phyloP scores from a whole-genome alignment of 2,888 invertebrate genomes.

The Leptura quadrifasciata region DNA sequence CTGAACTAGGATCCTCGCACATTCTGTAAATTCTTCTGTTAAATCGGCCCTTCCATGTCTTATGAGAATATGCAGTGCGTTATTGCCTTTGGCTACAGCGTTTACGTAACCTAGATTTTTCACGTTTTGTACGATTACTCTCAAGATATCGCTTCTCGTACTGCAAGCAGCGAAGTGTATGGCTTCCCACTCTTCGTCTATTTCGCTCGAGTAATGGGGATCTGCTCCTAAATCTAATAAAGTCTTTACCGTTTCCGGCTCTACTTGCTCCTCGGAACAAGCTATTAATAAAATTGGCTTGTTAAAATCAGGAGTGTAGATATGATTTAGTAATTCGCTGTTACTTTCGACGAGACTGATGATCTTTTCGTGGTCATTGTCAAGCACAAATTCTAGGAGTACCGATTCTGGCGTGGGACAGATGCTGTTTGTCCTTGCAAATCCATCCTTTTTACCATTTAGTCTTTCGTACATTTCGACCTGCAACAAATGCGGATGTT shows the following conservation, averaged over 20 bases:
- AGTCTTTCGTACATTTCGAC: conserved; percentile 21
- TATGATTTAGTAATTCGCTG: conserved; percentile 75
- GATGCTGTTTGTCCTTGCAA: conserved; percentile 65
- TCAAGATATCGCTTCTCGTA: conserved; percentile 73
- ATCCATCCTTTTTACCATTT: conserved; percentile 40
- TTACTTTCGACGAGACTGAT: conserved; percentile 75
- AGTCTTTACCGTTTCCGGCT: conserved; percentile 76
- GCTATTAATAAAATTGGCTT: conserved; percentile 74
- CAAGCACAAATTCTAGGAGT: conserved; percentile 75
- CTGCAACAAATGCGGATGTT: conserved; percentile 18
- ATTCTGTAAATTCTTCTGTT: conserved; percentile 65
- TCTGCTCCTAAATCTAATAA: conserved; percentile 79
- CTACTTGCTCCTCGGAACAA: conserved; percentile 77
- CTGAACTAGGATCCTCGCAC: conserved; percentile 62
- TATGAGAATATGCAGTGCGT: conserved; percentile 68
- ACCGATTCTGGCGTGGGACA: conserved; percentile 67
- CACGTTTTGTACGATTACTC: conserved; percentile 73
- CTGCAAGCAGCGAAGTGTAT: conserved; percentile 80
- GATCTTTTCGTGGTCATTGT: conserved; percentile 76
- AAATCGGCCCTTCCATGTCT: conserved; percentile 70
- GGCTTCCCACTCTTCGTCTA: conserved; percentile 77
- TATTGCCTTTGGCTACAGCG: conserved; percentile 61
- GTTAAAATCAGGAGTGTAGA: conserved; percentile 76
- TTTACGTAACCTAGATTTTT: conserved; percentile 60
- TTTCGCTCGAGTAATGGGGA: conserved; percentile 75